phyloP scores from a whole-genome alignment of 2,113 vertebrate species.

The Patagioenas fasciata region DNA sequence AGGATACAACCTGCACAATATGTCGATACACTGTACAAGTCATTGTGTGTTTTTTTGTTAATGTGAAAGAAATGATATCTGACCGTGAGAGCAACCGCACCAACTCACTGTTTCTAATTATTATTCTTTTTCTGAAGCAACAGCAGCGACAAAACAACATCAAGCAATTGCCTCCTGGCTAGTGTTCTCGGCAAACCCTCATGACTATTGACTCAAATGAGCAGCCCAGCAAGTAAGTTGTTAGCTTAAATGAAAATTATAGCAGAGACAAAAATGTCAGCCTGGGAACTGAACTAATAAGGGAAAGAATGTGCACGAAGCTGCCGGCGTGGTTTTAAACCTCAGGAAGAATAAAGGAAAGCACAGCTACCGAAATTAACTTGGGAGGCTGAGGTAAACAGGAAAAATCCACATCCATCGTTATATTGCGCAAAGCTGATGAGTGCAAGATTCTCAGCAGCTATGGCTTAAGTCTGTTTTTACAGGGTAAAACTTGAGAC shows the following conservation, averaged over 20 bases:
- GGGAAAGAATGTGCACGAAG: not conserved
- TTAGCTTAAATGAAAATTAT: constrained; percentile 34
- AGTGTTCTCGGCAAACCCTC: not conserved
- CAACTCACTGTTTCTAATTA: constrained; percentile 39
- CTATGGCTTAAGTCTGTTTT: not conserved
- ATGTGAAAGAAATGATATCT: not conserved
- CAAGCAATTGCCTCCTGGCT: constrained; percentile 28
- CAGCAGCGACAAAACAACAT: not conserved
- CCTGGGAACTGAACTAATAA: constrained; percentile 43
- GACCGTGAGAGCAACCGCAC: not conserved
- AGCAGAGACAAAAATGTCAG: constrained; percentile 16
- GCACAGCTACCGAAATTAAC: not conserved
- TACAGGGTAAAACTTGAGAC: not conserved
- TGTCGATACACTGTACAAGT: not conserved
- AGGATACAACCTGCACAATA: not conserved
- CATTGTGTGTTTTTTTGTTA: not conserved
- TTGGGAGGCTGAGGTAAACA: not conserved
- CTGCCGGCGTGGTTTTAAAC: not conserved
- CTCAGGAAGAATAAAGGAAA: not conserved
- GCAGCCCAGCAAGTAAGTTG: constrained; percentile 40
- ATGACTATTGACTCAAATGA: constrained; percentile 51
- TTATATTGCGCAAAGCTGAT: rapidly evolving
- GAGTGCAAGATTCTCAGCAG: not conserved
- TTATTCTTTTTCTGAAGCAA: not conserved
- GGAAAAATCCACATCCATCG: not conserved